Base-by-base conservation (phyloP, 1,140 invertebrate species). In the Nasonia longicornis region DNA sequence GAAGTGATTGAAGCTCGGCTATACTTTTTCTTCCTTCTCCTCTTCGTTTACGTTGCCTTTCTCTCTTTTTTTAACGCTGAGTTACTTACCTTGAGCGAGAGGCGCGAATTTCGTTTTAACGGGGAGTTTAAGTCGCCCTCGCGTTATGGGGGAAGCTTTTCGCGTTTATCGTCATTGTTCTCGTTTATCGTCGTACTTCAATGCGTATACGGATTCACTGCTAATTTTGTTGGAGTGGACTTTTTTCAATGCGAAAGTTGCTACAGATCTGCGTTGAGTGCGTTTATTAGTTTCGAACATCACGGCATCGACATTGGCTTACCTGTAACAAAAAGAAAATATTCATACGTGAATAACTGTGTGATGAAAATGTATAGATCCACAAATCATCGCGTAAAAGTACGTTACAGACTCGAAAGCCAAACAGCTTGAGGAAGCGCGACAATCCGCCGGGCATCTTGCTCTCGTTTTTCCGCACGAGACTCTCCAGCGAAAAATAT, bases 31-130 rank as follows among this genome's bases (percentile, higher is more conserved):
- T 82, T 45, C 12, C 16, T 69, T 67, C 14, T 66, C 38, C 16
- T 69, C 74, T 29, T 48, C 26, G 67, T 82, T 77, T 63, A 48
- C 52, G 64, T 83, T 73, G 77, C 63, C 29, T 78, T 72, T 26
- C 26, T 26, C 1, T 26, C 26, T 26, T 69, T 52, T 52, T 52
- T n/a, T 58, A 35, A 58, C 52, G 52, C 20, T 3, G 20, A n/a
- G 52, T 58, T 58, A 58, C 45, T 48, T 48, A 48, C 45, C 52
- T 58, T 58, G 52, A 58, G 52, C 52, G 16, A 58, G 16, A 58
- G 52, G 52, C 52, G 52, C 6, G 52, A 58, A 58, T 58, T n/a
- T 58, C 52, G 52, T 14, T 58, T 58, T 58, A n/a, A 58, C 52
- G 52, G 16, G 20, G 20, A 58, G 52, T 58, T 58, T 8, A 58